Evolutionary conservation across 2,888 invertebrate genomes (phyloP).

Genomic region (Lysandra coridon): DNA sequence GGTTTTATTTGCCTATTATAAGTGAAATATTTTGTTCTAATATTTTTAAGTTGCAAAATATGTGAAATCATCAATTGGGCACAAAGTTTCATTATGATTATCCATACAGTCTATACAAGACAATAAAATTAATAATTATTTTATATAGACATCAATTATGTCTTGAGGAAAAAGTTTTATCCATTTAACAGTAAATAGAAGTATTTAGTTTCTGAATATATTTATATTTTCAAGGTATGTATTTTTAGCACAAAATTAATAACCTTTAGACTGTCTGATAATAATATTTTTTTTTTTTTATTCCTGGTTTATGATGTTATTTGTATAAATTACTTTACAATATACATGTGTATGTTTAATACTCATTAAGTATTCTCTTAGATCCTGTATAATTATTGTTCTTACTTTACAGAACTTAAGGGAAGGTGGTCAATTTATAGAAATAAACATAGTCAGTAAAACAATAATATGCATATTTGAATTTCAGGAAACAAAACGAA

Average conservation of each 20-base stretch:
- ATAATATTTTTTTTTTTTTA: not conserved
- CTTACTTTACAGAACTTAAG: not conserved
- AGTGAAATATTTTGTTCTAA: too few species aligned
- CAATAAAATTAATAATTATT: not conserved
- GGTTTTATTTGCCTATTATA: too few species aligned
- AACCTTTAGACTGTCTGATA: not conserved
- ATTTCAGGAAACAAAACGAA: conserved; percentile 23
- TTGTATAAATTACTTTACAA: not conserved
- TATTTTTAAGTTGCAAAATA: too few species aligned
- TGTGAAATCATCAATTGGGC: not conserved
- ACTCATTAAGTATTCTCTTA: not conserved
- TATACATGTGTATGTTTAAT: not conserved
- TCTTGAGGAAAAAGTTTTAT: not conserved
- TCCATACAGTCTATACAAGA: not conserved
- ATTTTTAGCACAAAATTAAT: not conserved
- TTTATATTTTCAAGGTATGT: too few species aligned
- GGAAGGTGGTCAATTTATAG: conserved; percentile 21
- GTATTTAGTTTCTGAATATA: too few species aligned
- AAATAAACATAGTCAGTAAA: conserved; percentile 36
- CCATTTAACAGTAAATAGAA: too few species aligned
- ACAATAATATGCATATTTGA: conserved; percentile 7
- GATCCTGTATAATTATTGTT: not conserved
- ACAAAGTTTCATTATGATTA: not conserved
- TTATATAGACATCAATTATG: too few species aligned
- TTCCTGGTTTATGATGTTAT: not conserved